Conservation (phyloP, 1,140 invertebrate genomes). For the Drosophila biarmipes region DNA sequence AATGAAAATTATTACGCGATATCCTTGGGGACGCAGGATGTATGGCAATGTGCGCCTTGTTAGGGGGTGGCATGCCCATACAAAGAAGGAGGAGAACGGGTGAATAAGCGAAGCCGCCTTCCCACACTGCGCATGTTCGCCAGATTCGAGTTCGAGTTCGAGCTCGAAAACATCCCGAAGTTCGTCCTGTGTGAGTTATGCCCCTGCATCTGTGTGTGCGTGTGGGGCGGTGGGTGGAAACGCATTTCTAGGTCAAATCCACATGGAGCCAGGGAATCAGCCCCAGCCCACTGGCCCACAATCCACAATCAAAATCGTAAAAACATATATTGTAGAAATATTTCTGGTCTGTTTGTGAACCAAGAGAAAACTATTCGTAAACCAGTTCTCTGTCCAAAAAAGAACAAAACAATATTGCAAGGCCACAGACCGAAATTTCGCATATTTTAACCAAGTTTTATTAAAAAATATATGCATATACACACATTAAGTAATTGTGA, state of each 20-base stretch:
- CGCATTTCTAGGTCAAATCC: conserved; percentile 78
- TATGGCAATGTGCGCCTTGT: conserved; percentile 68
- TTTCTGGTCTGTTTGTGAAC: conserved; percentile 39
- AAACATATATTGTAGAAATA: conserved; percentile 25
- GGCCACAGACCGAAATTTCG: neutral
- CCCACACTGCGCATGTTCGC: conserved; percentile 46
- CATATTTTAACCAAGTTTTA: conserved; percentile 5
- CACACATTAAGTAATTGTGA: neutral
- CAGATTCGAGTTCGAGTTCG: conserved; percentile 31
- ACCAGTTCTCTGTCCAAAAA: conserved; percentile 21
- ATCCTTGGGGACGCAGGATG: conserved; percentile 69
- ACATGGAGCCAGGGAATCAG: conserved; percentile 51
- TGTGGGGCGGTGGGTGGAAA: conserved; percentile 28
- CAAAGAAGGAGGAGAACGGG: conserved; percentile 37
- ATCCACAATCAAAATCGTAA: conserved; percentile 16
- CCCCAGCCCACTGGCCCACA: conserved; percentile 10
- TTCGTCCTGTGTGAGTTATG: conserved; percentile 32
- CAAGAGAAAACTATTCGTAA: conserved; percentile 31
- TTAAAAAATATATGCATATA: neutral
- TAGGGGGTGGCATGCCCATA: conserved; percentile 75
- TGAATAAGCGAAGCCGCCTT: conserved; percentile 60
- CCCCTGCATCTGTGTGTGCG: conserved; percentile 11
- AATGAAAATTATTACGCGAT: conserved; percentile 77
- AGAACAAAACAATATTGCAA: conserved; percentile 10
- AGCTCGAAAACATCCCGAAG: conserved; percentile 59